These are phyloP conservation scores for Schizaphis graminum DNA, from an alignment of 2,888 invertebrate genomes.

Conservation along the genomic window DNA sequence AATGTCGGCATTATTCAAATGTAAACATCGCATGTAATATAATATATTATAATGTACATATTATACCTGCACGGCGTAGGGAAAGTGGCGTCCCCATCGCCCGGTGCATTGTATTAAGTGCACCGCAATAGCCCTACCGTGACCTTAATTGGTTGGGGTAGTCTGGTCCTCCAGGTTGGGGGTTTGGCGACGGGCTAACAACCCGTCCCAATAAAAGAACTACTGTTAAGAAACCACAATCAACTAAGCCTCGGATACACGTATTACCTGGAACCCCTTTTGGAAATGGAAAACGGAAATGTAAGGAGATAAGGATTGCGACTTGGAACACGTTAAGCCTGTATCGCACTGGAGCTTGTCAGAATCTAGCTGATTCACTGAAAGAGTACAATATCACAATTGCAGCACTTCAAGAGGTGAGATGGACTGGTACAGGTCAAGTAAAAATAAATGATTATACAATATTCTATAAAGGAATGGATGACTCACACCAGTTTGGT, in stretches of 20 bases:
- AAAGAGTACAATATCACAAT: conserved; percentile 15
- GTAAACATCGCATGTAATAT: too few species aligned
- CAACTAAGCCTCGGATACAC: neutral
- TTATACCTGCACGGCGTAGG: neutral
- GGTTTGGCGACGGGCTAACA: conserved; percentile 5
- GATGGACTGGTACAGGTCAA: neutral
- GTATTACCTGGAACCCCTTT: neutral
- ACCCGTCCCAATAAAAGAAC: neutral
- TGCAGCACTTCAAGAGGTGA: conserved; percentile 32
- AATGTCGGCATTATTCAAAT: too few species aligned
- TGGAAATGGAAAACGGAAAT: neutral
- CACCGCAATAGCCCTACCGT: too few species aligned
- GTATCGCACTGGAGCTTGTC: conserved; percentile 6
- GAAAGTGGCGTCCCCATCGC: too few species aligned
- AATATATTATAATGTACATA: neutral
- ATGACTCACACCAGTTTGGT: neutral
- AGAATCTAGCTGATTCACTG: neutral
- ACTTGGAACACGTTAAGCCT: neutral
- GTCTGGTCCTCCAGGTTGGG: conserved; percentile 13
- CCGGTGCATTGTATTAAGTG: too few species aligned
- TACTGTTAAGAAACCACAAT: neutral
- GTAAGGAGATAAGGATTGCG: neutral
- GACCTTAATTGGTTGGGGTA: neutral
- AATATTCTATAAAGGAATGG: neutral
- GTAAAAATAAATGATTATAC: neutral